phyloP scores from a whole-genome alignment of 2,113 vertebrate species.

The Peromyscus leucopus region DNA sequence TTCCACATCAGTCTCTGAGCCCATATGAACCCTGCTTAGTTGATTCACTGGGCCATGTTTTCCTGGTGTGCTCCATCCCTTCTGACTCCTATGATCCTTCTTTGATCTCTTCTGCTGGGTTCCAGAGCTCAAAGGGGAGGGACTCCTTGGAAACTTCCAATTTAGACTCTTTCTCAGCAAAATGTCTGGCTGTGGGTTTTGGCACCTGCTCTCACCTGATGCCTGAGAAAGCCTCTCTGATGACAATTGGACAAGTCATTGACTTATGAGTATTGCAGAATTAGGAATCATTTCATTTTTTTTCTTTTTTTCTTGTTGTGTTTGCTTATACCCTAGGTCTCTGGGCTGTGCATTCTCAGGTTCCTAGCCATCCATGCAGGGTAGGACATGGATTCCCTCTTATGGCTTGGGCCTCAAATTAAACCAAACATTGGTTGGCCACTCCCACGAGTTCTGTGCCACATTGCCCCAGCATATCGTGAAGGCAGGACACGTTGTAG shows the following conservation, averaged over 20 bases:
- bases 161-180: not conserved
- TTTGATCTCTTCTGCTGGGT: not conserved
- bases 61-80: not conserved
- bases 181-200: not conserved
- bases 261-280: not conserved
- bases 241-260: not conserved
- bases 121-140: not conserved
- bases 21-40: not conserved
- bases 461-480: not conserved
- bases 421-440: not conserved
- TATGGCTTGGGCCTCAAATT: not conserved
- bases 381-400: not conserved
- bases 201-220: not conserved
- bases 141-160: not conserved
- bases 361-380: not conserved
- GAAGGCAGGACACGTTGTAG: not conserved
- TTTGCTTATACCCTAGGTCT: not conserved
- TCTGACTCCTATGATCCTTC: not conserved
- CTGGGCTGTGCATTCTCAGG: not conserved
- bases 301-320: not conserved
- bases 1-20: not conserved
- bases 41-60: not conserved
- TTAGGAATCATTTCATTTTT: not conserved
- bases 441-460: not conserved
- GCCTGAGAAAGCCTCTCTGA: not conserved